Conservation (phyloP, 2,888 invertebrate genomes). For the Leptinotarsa haldemani region DNA sequence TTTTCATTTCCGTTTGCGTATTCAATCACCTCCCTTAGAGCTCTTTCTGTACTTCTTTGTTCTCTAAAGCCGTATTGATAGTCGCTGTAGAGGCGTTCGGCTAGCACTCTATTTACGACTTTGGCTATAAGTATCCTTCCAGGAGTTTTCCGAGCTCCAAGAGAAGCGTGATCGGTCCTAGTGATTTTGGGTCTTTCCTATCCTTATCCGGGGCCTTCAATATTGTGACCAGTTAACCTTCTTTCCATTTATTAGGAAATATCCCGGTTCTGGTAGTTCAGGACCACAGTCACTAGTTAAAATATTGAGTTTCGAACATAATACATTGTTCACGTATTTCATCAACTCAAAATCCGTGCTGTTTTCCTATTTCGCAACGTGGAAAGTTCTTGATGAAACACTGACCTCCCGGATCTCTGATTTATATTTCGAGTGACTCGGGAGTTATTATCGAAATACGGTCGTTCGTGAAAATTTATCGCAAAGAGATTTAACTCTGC, state of each 20-base stretch:
- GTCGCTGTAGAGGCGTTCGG: not conserved
- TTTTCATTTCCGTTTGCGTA: not conserved
- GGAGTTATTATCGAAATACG: conserved; percentile 7
- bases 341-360: not conserved
- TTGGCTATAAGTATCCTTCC: not conserved
- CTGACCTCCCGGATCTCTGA: not conserved
- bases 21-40: not conserved
- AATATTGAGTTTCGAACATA: no score
- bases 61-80: not conserved
- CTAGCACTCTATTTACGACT: no score
- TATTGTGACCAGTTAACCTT: conserved; percentile 13
- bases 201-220: conserved; percentile 2
- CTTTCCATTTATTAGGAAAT: not conserved
- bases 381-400: not conserved
- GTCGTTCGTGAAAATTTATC: conserved; percentile 34
- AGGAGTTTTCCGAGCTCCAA: not conserved
- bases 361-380: not conserved
- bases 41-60: not conserved
- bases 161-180: conserved; percentile 9
- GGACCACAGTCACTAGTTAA: no score
- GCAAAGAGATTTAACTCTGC: conserved; percentile 39
- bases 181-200: not conserved
- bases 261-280: no score
- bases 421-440: not conserved
- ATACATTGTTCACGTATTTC: not conserved